A percentile compares a stretch with the other conserved stretches of the same genome.
Conservation (phyloP, 2,113 vertebrate species). For the Caranx melampygus region DNA sequence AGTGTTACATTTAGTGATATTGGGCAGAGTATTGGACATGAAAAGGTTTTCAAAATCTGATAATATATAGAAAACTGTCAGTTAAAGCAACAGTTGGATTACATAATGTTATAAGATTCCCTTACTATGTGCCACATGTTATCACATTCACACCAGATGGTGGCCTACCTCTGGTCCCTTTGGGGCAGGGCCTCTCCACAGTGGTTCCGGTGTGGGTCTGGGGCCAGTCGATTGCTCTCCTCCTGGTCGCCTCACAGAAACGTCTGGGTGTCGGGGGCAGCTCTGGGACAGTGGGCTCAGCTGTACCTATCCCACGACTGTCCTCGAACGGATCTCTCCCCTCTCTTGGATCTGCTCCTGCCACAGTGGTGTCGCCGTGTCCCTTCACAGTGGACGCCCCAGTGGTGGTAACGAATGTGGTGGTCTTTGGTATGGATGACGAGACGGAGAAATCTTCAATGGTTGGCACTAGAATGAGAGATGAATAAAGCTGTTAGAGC, state of each 20-base stretch:
- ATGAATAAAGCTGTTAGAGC: slow-evolving; percentile 44
- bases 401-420: slow-evolving; percentile 81
- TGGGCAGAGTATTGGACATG: neutral
- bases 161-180: slow-evolving; percentile 93
- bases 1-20: neutral
- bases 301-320: slow-evolving; percentile 84
- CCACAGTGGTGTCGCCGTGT: slow-evolving; percentile 82
- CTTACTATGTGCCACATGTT: no score
- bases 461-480: slow-evolving; percentile 87
- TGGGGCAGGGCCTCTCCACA: slow-evolving; percentile 97
- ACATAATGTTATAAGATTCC: neutral
- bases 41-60: neutral
- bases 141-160: neutral
- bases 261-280: slow-evolving; percentile 91
- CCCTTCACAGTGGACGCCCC: slow-evolving; percentile 83
- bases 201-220: slow-evolving; percentile 92
- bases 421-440: slow-evolving; percentile 87
- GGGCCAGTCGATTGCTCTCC: slow-evolving; percentile 95
- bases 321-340: slow-evolving; percentile 88
- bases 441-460: slow-evolving; percentile 88
- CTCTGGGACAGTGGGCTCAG: slow-evolving; percentile 87
- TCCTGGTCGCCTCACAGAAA: slow-evolving; percentile 91
- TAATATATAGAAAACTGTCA: neutral
- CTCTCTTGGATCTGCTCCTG: slow-evolving; percentile 87
- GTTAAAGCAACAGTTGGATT: neutral